Percentiles rank a stretch among this genome's conserved stretches.
Conservation (phyloP, 2,888 invertebrate genomes). For the Pristionchus arcanus region DNA sequence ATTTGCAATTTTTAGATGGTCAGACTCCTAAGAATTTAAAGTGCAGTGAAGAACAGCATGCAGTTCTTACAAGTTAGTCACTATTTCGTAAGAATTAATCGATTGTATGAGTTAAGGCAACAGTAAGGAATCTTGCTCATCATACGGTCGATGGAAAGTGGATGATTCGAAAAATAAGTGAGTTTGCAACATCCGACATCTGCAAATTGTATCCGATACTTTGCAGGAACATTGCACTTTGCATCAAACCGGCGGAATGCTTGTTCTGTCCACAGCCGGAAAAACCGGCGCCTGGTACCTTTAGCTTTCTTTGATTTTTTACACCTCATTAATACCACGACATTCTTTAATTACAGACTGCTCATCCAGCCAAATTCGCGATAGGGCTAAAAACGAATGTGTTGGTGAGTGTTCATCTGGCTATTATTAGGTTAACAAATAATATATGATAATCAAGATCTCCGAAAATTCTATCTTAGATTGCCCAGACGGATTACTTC, state of each 20-base stretch:
- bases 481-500: not conserved
- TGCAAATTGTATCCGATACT: not conserved
- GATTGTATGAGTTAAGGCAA: not conserved
- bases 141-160: not conserved
- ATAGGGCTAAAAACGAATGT: not conserved
- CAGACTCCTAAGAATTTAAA: not conserved
- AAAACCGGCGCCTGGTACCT: not conserved
- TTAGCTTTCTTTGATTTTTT: not conserved
- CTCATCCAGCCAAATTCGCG: not conserved
- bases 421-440: no score
- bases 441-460: not conserved
- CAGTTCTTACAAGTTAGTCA: not conserved
- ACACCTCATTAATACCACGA: not conserved
- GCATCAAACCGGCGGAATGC: not conserved
- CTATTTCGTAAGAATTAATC: no score
- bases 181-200: not conserved
- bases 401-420: not conserved
- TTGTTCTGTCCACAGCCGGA: not conserved
- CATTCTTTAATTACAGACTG: not conserved
- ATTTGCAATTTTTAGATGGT: no score
- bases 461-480: not conserved
- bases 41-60: not conserved
- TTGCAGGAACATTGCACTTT: not conserved
- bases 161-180: not conserved
- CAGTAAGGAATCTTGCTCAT: not conserved